phyloP scores from a whole-genome alignment of 2,797 vertebrate genomes.

The Vultur gryphus region DNA sequence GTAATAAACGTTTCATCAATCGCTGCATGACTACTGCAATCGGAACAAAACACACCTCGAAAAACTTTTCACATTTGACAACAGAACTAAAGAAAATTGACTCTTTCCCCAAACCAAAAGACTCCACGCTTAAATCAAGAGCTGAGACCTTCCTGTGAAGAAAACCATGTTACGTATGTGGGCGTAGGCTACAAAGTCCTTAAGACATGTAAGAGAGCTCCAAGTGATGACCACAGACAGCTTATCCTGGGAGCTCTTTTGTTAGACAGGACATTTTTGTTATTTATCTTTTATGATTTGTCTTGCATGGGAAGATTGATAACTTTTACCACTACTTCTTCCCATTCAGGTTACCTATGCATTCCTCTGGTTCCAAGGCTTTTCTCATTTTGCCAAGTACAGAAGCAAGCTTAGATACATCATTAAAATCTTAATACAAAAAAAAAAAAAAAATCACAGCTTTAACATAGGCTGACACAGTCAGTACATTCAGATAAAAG shows the following conservation, averaged over 20 bases:
- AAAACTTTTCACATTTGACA: background rate
- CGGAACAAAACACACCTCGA: background rate
- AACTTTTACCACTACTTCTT: background rate
- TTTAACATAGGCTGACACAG: background rate
- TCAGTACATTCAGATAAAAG: background rate
- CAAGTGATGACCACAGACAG: background rate
- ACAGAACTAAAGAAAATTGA: background rate
- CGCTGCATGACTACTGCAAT: background rate
- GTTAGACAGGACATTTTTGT: background rate
- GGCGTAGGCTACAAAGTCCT: background rate
- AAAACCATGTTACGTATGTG: accelerated
- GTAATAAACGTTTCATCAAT: background rate
- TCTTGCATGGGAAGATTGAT: background rate
- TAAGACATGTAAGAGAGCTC: background rate
- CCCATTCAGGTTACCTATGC: background rate
- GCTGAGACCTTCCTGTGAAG: background rate
- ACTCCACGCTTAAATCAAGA: background rate
- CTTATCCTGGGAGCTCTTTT: background rate
- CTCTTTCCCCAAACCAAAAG: background rate
- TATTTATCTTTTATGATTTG: background rate
- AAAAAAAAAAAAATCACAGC: background rate
- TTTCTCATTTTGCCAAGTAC: background rate
- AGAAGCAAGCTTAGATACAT: background rate
- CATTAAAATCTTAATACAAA: background rate
- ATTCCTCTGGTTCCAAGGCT: background rate